Evolutionary conservation across 2,797 vertebrate species (phyloP).

Genomic region (Spondyliosoma cantharus): DNA sequence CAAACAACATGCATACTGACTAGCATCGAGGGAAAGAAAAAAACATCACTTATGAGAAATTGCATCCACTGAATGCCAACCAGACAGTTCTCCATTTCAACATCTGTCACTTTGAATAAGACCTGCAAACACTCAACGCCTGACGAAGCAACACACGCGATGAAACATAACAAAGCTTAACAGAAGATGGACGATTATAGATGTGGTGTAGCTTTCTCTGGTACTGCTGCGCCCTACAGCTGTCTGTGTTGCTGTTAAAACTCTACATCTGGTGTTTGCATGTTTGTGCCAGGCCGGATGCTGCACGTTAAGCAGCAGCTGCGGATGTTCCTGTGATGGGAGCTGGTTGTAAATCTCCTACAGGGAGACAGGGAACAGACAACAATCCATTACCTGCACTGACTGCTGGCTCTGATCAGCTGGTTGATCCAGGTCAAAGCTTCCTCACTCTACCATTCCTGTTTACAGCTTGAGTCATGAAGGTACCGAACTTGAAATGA

Average conservation of each 20-base stretch:
- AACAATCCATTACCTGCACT: slow-evolving; percentile 58
- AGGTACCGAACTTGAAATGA: slow-evolving; percentile 17
- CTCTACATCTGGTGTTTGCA: slow-evolving; percentile 15
- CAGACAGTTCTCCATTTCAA: slow-evolving; percentile 33
- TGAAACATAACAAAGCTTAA: slow-evolving; percentile 23
- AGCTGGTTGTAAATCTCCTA: slow-evolving; percentile 53
- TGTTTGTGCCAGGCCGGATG: slow-evolving; percentile 10
- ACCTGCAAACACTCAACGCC: slow-evolving; percentile 20
- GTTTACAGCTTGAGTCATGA: slow-evolving; percentile 13
- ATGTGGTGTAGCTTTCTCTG: slow-evolving; percentile 13
- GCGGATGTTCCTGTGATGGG: slow-evolving; percentile 32
- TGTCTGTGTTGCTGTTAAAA: slow-evolving; percentile 42
- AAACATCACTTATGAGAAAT: slow-evolving; percentile 26
- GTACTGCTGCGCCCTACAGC: slow-evolving; percentile 36
- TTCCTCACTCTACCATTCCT: slow-evolving; percentile 19
- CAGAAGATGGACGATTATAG: slow-evolving; percentile 24
- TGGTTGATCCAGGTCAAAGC: slow-evolving; percentile 25
- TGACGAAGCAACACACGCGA: slow-evolving; percentile 8
- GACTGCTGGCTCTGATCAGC: slow-evolving; percentile 42
- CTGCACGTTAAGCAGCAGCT: slow-evolving; percentile 37
- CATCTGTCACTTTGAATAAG: slow-evolving; percentile 39
- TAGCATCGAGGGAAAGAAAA: background rate
- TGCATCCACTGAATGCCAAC: slow-evolving; percentile 6
- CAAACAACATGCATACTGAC: slow-evolving; percentile 9
- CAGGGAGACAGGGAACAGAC: slow-evolving; percentile 44